Conservation (phyloP, 2,113 vertebrate species). For the Ploceus nigricollis region DNA sequence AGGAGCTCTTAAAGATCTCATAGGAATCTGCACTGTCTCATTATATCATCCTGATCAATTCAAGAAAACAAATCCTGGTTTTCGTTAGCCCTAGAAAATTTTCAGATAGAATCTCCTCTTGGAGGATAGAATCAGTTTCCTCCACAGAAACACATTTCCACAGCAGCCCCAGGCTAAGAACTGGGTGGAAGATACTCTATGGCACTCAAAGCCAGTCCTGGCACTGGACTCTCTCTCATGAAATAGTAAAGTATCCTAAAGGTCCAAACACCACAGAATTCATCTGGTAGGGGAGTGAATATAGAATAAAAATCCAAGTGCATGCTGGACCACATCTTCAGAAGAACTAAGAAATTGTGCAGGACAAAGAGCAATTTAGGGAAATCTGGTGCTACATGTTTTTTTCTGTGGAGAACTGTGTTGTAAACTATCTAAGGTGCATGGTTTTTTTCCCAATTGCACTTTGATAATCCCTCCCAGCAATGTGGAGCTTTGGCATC, state of each 20-base stretch:
- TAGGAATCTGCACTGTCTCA: not conserved
- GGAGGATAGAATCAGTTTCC: not conserved
- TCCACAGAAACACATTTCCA: not conserved
- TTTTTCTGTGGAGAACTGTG: not conserved
- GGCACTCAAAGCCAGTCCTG: not conserved
- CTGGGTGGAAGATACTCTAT: not conserved
- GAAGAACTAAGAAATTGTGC: not conserved
- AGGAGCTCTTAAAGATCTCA: not conserved
- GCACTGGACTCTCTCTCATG: not conserved
- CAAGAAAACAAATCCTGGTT: not conserved
- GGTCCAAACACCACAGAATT: not conserved
- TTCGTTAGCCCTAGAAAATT: not conserved
- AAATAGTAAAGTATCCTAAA: not conserved
- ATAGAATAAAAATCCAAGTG: not conserved
- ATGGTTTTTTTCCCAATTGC: accelerated
- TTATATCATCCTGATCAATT: not conserved
- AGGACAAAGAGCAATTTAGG: not conserved
- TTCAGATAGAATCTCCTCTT: not conserved
- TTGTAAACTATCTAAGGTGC: not conserved
- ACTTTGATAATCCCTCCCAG: accelerated
- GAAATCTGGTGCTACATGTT: not conserved
- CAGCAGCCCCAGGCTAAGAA: not conserved
- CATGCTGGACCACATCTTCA: not conserved
- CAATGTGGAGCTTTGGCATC: not conserved
- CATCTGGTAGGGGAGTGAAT: not conserved